A percentile compares a stretch with the other conserved stretches of the same genome.
These are phyloP conservation scores for Nothobranchius kuhntae DNA, from an alignment of 2,113 vertebrate genomes.

Conservation along the genomic window DNA sequence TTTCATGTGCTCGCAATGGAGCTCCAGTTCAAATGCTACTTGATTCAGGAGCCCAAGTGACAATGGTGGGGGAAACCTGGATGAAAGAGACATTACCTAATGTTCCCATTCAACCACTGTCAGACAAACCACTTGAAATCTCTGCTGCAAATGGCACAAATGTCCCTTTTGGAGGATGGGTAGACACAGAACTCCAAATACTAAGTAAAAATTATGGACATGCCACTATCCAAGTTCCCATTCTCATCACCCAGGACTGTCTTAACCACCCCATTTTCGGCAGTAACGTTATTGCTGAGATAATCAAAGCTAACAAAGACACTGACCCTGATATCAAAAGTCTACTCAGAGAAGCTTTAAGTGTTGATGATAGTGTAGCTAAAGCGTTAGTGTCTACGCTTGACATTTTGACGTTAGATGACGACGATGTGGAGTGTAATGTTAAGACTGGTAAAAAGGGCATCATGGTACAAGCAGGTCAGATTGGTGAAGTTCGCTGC, in stretches of 20 bases:
- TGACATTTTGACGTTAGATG: neutral
- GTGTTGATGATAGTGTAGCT: neutral
- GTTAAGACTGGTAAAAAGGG: conserved; percentile 11
- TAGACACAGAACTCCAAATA: conserved; percentile 13
- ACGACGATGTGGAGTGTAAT: neutral
- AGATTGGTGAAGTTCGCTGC: neutral
- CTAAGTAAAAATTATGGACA: neutral
- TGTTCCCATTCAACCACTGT: neutral
- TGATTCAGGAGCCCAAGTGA: conserved; percentile 3
- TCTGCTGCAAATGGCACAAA: neutral
- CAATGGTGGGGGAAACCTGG: neutral
- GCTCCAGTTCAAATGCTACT: neutral
- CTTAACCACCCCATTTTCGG: conserved; percentile 23
- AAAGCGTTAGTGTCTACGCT: conserved; percentile 15
- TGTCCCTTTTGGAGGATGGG: neutral
- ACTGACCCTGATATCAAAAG: neutral
- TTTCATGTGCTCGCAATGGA: neutral
- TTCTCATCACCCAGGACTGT: neutral
- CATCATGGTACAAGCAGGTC: neutral
- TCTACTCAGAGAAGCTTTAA: conserved; percentile 11
- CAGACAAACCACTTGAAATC: neutral
- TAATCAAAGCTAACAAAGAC: neutral
- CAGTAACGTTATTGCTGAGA: conserved; percentile 24
- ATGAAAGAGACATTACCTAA: neutral
- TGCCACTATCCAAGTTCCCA: conserved; percentile 4